These are phyloP conservation scores for Irena cyanogastra DNA, from an alignment of 2,113 vertebrate genomes.

Conservation along the genomic window DNA sequence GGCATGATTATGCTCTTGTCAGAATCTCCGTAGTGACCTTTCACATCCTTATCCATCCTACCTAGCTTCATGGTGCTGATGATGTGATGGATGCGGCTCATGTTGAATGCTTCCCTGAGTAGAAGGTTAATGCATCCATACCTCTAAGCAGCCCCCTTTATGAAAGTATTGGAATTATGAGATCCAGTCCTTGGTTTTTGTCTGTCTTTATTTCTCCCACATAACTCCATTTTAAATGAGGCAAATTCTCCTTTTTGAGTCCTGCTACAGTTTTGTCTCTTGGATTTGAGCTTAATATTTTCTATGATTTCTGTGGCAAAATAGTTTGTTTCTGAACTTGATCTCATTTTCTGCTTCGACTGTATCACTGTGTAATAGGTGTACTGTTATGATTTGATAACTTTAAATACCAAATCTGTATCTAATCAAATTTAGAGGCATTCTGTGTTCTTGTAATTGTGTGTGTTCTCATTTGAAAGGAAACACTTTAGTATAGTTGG, in stretches of 20 bases:
- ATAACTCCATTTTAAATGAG: not conserved
- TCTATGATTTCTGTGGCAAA: not conserved
- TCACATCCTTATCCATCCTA: not conserved
- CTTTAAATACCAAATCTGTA: not conserved
- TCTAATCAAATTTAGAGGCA: not conserved
- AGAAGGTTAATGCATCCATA: not conserved
- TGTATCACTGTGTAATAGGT: not conserved
- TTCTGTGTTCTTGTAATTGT: not conserved
- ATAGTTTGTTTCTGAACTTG: not conserved
- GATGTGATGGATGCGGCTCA: not conserved
- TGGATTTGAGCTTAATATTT: not conserved
- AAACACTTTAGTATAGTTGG: not conserved
- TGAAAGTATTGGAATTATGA: not conserved
- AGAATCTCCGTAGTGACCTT: not conserved
- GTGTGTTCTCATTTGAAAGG: not conserved
- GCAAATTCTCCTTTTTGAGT: not conserved
- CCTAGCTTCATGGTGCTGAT: not conserved
- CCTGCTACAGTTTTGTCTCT: not conserved
- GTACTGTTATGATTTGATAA: not conserved
- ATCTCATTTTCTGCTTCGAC: not conserved
- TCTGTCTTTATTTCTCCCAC: not conserved
- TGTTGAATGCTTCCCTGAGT: not conserved
- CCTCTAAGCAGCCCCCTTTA: not conserved
- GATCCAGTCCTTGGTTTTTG: not conserved
- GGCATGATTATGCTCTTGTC: not conserved